These are phyloP conservation scores for Ylistrum balloti DNA, from an alignment of 1,140 invertebrate genomes.

Conservation along the genomic window DNA sequence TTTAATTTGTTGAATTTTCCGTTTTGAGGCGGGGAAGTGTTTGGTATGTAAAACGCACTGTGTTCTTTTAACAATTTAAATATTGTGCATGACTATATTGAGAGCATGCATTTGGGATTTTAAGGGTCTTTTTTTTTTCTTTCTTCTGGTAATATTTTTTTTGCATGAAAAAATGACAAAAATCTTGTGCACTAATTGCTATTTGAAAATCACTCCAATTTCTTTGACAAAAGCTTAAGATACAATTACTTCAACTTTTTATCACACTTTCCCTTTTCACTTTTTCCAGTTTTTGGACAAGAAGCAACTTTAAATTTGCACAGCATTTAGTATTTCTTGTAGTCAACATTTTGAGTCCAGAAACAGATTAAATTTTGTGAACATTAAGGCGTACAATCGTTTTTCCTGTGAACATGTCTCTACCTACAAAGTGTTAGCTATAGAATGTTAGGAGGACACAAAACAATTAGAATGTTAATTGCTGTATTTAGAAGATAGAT, in stretches of 20 bases:
- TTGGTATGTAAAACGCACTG: constrained; percentile 17
- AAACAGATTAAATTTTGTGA: too few species aligned
- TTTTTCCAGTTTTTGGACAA: too few species aligned
- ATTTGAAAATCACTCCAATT: not conserved
- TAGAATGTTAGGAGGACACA: not conserved
- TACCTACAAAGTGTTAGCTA: not conserved
- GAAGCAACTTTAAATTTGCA: not conserved
- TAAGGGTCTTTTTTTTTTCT: not conserved
- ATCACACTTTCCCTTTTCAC: not conserved
- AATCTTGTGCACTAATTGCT: not conserved
- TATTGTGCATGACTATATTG: constrained; percentile 27
- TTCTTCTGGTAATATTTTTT: not conserved
- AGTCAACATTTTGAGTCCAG: too few species aligned
- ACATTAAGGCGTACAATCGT: too few species aligned
- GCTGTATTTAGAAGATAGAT: too few species aligned
- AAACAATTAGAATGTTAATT: too few species aligned
- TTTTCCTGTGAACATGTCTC: not conserved
- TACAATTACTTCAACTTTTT: not conserved
- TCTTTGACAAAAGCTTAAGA: not conserved
- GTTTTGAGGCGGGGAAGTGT: constrained; percentile 37
- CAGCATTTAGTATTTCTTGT: not conserved
- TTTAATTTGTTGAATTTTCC: constrained; percentile 21
- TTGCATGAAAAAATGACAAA: not conserved
- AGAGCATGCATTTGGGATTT: not conserved
- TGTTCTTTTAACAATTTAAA: constrained; percentile 1